These are phyloP conservation scores for Gallinago media DNA, from an alignment of 2,113 vertebrate species.

Conservation along the genomic window DNA sequence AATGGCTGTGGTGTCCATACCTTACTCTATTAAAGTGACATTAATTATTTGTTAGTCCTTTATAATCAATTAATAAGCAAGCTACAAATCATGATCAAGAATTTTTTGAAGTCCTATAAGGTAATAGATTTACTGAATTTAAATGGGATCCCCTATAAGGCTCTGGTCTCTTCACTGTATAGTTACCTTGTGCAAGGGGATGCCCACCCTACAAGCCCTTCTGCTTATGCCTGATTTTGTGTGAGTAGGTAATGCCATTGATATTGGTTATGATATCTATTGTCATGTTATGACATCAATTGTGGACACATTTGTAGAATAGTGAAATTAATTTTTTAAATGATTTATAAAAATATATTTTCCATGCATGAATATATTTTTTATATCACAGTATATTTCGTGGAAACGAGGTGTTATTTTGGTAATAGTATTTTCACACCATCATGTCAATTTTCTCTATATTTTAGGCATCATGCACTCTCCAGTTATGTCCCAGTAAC, in stretches of 20 bases:
- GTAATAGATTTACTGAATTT: not conserved
- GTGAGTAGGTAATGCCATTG: not conserved
- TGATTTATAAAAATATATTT: not conserved
- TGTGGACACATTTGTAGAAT: not conserved
- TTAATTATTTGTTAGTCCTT: not conserved
- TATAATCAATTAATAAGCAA: not conserved
- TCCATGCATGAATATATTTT: not conserved
- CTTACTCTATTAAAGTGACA: not conserved
- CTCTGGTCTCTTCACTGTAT: not conserved
- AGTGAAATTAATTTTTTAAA: not conserved
- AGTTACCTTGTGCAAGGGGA: not conserved
- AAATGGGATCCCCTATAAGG: not conserved
- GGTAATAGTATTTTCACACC: not conserved
- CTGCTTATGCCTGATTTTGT: not conserved
- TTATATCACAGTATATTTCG: not conserved
- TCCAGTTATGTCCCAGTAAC: not conserved
- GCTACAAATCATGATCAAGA: not conserved
- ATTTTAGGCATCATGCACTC: not conserved
- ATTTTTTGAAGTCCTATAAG: not conserved
- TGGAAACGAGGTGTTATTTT: not conserved
- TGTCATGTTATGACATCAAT: not conserved
- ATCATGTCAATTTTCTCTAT: not conserved
- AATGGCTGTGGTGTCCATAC: not conserved
- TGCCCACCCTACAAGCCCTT: not conserved
- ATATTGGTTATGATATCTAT: not conserved